A percentile compares a stretch with the other conserved stretches of the same genome.
Conservation (phyloP, 2,888 invertebrate genomes). For the Trissonchulus sp. region DNA sequence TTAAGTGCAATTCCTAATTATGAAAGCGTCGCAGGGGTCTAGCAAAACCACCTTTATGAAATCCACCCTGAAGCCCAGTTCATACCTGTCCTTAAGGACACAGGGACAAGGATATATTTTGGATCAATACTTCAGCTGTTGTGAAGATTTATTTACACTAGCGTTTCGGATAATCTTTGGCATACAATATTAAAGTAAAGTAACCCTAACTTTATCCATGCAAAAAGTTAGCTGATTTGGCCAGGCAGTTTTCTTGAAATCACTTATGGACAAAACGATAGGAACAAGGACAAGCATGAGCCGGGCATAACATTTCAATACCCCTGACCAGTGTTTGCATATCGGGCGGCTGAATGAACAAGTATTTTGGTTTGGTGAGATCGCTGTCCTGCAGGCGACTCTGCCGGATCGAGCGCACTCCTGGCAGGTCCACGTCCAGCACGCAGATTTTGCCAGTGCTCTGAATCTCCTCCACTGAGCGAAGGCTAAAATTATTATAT, state of each 20-base stretch:
- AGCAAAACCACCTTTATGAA: no score
- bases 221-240: no score
- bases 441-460: constrained; percentile 78
- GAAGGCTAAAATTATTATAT: constrained; percentile 64
- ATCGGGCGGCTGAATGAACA: constrained; percentile 89
- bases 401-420: constrained; percentile 76
- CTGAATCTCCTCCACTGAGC: constrained; percentile 73
- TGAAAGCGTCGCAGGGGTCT: no score
- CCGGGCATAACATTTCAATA: constrained; percentile 29
- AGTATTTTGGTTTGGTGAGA: constrained; percentile 62
- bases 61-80: no score
- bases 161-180: no score
- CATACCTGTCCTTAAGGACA: no score
- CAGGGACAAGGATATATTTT: no score
- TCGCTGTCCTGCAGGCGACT: constrained; percentile 61
- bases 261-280: constrained; percentile 35
- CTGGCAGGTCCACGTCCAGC: constrained; percentile 88
- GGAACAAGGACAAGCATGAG: constrained; percentile 40
- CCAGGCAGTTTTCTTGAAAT: background rate
- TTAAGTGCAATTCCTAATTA: no score
- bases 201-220: background rate
- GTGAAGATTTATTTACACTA: no score
- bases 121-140: no score
- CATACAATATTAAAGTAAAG: background rate
- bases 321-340: constrained; percentile 64